A percentile compares a stretch with the other conserved stretches of the same genome.
These are phyloP conservation scores for Adelosebastes latens DNA, from an alignment of 2,797 vertebrate genomes.

Conservation along the genomic window DNA sequence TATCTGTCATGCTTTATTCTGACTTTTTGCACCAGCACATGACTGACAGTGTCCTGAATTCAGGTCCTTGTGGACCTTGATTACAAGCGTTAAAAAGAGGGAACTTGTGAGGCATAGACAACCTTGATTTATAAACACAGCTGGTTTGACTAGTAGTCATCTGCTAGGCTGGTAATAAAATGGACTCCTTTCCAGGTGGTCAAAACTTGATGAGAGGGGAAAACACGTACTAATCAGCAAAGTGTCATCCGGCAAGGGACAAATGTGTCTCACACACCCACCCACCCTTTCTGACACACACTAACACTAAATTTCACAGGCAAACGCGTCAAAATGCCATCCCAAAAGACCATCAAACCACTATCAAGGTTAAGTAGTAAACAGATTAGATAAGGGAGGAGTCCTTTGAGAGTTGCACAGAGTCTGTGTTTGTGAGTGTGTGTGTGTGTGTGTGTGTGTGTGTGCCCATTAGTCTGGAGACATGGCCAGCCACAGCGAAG, in stretches of 20 bases:
- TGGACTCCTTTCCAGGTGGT: constrained; percentile 61
- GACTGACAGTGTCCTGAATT: not conserved
- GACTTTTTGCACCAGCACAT: not conserved
- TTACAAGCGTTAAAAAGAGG: not conserved
- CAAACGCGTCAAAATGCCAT: not conserved
- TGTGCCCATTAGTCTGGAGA: constrained; percentile 28
- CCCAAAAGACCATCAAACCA: not conserved
- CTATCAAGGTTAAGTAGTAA: not conserved
- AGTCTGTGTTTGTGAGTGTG: not conserved
- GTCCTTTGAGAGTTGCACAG: not conserved
- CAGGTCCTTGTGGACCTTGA: not conserved
- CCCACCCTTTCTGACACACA: not conserved
- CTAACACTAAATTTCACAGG: not conserved
- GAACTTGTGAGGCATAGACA: not conserved
- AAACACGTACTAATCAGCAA: constrained; percentile 54
- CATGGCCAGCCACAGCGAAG: constrained; percentile 24
- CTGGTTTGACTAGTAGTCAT: constrained; percentile 56
- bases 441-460: not conserved
- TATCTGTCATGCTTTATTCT: not conserved
- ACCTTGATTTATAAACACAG: constrained; percentile 55
- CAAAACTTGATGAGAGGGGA: constrained; percentile 58
- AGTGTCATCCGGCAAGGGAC: constrained; percentile 31
- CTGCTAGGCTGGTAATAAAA: constrained; percentile 37
- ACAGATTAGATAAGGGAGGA: not conserved
- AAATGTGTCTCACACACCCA: constrained; percentile 18